Evolutionary conservation across 2,888 invertebrate species (phyloP), one percentile per base, ranked within the genome.

Genomic region (Protonemura montana): DNA sequence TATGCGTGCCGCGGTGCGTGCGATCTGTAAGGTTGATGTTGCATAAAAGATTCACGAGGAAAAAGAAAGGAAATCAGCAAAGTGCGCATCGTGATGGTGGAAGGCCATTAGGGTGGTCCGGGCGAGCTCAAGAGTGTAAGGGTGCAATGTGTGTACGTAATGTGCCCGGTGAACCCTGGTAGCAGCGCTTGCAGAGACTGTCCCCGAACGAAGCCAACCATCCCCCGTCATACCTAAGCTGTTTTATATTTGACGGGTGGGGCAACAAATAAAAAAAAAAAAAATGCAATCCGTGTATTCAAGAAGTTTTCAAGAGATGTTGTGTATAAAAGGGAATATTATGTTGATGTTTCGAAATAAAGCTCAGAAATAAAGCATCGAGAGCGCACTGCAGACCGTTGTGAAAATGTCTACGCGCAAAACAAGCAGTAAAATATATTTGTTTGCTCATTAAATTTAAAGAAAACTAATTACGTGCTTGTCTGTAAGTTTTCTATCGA

Each of bases 381-480:
- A 21, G 59, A 84, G 25, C n/a, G 84, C 84, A 26, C 30, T 42
- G 29, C 25, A 42, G 26, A 84, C 21, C 59, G n/a, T n/a, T n/a
- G n/a, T 29, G 85, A 82, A 41, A 41, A 82, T 82, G 42, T 41
- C 3, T 76, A 42, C 26, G n/a, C 30, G 30, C 6, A 81, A 81
- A 84, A 26, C 28, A 59, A 84, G 84, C 59, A 27, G 26, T 83
- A 35, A 83, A 59, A 76, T 28, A 59, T 27, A 76, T 84, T 59
- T 84, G 84, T 84, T 42, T 28, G 76, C 84, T 84, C 84, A 84
- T 84, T 84, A 84, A 83, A 84, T 84, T 84, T 84, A 76, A 84
- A 84, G 84, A 59, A 84, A 84, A 84, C 84, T 84, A 84, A 84
- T 84, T 84, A 76, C 76, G 59, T 84, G 28, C 84, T 84, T 76